Evolutionary conservation across 2,797 vertebrate species (phyloP).

Genomic region (Spheniscus humboldti): DNA sequence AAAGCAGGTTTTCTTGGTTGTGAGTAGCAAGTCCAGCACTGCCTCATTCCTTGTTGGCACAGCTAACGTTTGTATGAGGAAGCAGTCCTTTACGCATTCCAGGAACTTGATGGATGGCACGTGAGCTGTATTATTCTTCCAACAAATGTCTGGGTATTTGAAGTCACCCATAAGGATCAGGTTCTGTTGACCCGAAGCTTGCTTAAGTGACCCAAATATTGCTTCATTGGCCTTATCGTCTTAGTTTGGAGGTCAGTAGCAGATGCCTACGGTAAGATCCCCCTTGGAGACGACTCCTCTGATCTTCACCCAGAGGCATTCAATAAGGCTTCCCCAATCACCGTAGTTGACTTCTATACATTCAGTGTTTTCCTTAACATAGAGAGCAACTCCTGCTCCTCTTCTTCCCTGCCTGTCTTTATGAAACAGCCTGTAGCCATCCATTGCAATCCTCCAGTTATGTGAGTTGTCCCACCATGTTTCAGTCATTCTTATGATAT

Average conservation of each 20-base stretch:
- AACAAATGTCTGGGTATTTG: background rate
- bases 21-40: background rate
- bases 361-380: background rate
- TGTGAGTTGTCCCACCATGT: background rate
- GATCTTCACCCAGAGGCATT: background rate
- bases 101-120: background rate
- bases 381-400: background rate
- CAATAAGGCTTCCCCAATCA: background rate
- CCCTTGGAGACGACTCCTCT: too few species aligned
- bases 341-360: background rate
- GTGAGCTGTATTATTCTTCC: background rate
- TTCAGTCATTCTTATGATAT: background rate
- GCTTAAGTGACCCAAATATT: background rate
- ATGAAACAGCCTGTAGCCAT: background rate
- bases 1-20: background rate
- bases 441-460: background rate
- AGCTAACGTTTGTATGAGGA: background rate
- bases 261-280: background rate
- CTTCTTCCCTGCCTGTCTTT: background rate
- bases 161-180: background rate
- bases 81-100: background rate
- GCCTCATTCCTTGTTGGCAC: background rate
- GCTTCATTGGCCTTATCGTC: background rate
- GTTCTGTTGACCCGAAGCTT: background rate
- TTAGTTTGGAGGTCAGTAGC: background rate